Conservation (phyloP, 2,113 vertebrate species). For the Colistium nudipinnis region DNA sequence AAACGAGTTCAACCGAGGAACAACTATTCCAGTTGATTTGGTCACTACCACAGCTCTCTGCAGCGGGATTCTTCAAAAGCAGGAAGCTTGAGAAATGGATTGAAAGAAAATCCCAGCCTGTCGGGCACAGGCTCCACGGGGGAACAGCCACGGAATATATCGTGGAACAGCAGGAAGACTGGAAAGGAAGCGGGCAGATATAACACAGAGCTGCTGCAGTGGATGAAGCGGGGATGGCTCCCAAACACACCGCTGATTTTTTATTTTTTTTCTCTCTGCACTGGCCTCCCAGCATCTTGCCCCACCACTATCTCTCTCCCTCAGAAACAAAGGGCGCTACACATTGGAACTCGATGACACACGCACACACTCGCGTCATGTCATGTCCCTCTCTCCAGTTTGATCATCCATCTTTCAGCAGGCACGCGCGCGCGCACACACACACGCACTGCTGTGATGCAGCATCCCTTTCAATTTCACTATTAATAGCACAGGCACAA, state of each 20-base stretch:
- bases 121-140: conserved; percentile 14
- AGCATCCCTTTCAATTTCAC: neutral
- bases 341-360: conserved; percentile 45
- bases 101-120: conserved; percentile 31
- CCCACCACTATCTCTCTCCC: conserved; percentile 51
- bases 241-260: conserved; percentile 48
- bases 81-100: conserved; percentile 46
- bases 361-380: neutral
- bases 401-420: too few species aligned
- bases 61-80: conserved; percentile 3
- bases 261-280: too few species aligned
- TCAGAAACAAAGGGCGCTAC: conserved; percentile 54
- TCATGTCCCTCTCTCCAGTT: too few species aligned
- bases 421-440: neutral
- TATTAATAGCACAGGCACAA: neutral
- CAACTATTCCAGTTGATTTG: too few species aligned
- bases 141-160: conserved; percentile 14
- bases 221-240: conserved; percentile 34
- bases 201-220: conserved; percentile 35
- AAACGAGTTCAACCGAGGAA: conserved; percentile 5
- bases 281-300: conserved; percentile 31
- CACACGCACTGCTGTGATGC: neutral
- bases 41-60: neutral
- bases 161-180: conserved; percentile 11
- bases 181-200: conserved; percentile 39